Conservation (phyloP, 1,140 invertebrate species). For the Drosophila takahashii region DNA sequence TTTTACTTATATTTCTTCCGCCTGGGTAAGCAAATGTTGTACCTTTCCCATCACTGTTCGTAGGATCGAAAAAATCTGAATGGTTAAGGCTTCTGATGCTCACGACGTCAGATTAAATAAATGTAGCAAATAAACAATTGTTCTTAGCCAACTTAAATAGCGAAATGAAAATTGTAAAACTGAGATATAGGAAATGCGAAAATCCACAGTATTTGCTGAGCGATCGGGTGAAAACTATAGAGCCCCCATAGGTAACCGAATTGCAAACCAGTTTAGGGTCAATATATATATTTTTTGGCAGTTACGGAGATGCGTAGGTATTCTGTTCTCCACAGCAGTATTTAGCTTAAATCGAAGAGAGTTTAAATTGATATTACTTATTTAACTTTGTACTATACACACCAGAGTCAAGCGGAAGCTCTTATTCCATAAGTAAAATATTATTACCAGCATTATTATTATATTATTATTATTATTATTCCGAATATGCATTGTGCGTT, state of each 20-base stretch:
- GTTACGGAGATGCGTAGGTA: conserved; percentile 8
- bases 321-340: conserved; percentile 27
- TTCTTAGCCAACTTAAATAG: conserved; percentile 36
- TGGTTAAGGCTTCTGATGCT: neutral
- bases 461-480: conserved; percentile 2
- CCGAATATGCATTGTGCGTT: conserved; percentile 19
- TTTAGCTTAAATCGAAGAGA: conserved; percentile 37
- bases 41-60: conserved; percentile 21
- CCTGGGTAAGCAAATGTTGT: neutral
- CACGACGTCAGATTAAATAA: conserved; percentile 5
- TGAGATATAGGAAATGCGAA: conserved; percentile 3
- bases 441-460: conserved; percentile 4
- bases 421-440: conserved; percentile 38
- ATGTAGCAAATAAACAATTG: conserved; percentile 41
- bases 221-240: conserved; percentile 23
- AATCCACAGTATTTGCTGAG: conserved; percentile 8
- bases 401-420: conserved; percentile 13
- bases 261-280: conserved; percentile 40
- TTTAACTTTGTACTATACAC: conserved; percentile 62
- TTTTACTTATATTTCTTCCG: neutral
- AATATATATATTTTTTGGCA: conserved; percentile 8
- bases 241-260: conserved; percentile 51
- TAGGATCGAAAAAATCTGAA: neutral
- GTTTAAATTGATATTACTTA: conserved; percentile 37
- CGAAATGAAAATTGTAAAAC: conserved; percentile 6